Evolutionary conservation across 2,113 vertebrate genomes (phyloP).

Genomic region (Sylvicapra grimmia): DNA sequence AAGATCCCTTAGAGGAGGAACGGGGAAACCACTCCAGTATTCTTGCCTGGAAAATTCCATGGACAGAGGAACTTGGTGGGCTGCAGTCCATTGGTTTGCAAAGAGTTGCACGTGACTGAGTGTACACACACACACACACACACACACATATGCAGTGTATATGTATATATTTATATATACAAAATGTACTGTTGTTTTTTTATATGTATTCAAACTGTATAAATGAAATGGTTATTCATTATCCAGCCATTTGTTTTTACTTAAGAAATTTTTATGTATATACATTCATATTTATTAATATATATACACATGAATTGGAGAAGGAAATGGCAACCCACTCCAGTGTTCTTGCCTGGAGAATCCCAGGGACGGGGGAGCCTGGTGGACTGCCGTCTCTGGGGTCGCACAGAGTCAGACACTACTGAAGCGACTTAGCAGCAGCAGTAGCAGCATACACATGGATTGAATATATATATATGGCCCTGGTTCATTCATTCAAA

Average conservation of each 20-base stretch:
- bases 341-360: too few relatives aligned
- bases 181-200: background rate
- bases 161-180: background rate
- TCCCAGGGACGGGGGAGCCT: too few relatives aligned
- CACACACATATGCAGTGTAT: background rate
- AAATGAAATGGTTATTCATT: background rate
- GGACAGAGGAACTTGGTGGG: background rate
- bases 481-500: background rate
- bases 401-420: too few relatives aligned
- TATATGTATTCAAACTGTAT: background rate
- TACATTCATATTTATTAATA: background rate
- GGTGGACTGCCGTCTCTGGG: too few relatives aligned
- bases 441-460: background rate
- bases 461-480: background rate
- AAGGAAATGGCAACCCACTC: too few relatives aligned
- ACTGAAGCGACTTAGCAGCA: too few relatives aligned
- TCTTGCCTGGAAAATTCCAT: background rate
- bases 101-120: background rate
- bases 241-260: background rate
- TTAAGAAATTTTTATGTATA: background rate
- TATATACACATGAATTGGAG: background rate
- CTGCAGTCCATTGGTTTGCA: background rate
- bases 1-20: background rate
- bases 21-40: background rate
- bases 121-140: background rate